A percentile compares a stretch with the other conserved stretches of the same genome.
phyloP scores from a whole-genome alignment of 2,888 invertebrate species.

The Iselma pallidipennis region DNA sequence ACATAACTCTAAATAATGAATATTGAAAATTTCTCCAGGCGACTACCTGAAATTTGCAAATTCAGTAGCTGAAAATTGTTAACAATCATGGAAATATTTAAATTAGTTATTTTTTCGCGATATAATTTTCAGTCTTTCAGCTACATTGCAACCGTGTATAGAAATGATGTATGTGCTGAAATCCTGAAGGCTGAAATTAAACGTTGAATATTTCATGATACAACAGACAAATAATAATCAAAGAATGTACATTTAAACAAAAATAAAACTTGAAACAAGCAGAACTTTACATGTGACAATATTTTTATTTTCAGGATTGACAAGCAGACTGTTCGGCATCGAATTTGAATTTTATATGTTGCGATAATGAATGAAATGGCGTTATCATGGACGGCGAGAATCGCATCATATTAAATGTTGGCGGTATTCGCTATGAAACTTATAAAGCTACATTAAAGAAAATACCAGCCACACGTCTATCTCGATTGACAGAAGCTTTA shows the following conservation, averaged over 20 bases:
- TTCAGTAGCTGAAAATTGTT: too few species aligned
- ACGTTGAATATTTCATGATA: slow-evolving; percentile 1
- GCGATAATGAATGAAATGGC: slow-evolving; percentile 31
- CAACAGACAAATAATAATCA: too few species aligned
- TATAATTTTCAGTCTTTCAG: too few species aligned
- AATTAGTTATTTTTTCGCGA: too few species aligned
- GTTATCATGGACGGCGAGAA: slow-evolving; percentile 85
- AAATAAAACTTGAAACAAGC: slow-evolving; percentile 1
- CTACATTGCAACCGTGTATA: neutral
- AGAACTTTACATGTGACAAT: too few species aligned
- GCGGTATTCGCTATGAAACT: slow-evolving; percentile 80
- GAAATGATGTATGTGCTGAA: neutral
- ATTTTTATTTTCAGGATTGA: neutral
- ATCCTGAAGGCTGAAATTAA: neutral
- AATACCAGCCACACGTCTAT: slow-evolving; percentile 84
- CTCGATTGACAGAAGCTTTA: slow-evolving; percentile 79
- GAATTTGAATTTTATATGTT: neutral
- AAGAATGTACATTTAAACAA: too few species aligned
- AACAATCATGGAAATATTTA: too few species aligned
- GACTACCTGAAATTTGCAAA: neutral
- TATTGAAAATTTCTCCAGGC: neutral
- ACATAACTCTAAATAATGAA: neutral
- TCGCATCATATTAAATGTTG: slow-evolving; percentile 91
- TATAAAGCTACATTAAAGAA: slow-evolving; percentile 84
- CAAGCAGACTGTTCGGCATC: neutral